These are phyloP conservation scores for Trichonephila clavata DNA, from an alignment of 1,140 invertebrate species.

Conservation along the genomic window DNA sequence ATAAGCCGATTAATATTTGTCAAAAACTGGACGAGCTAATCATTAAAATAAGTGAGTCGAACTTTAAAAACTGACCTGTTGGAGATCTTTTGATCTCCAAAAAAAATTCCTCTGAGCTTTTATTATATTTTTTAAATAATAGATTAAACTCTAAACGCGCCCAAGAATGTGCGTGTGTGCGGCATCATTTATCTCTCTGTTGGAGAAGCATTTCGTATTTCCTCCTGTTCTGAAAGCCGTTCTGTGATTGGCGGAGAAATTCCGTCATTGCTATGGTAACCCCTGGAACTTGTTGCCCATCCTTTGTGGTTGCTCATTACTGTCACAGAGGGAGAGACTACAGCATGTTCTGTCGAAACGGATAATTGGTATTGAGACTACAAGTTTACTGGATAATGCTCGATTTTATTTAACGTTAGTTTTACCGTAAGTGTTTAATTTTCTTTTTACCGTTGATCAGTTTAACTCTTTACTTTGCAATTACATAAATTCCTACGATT, in stretches of 20 bases:
- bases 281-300: constrained; percentile 29
- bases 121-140: too few species aligned
- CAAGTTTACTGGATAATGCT: neutral
- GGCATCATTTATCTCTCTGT: constrained; percentile 1
- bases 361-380: neutral
- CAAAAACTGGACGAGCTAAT: too few species aligned
- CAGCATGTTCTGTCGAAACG: neutral
- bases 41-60: too few species aligned
- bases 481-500: too few species aligned
- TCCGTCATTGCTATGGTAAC: constrained; percentile 8
- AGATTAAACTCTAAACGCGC: neutral
- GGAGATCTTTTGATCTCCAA: too few species aligned
- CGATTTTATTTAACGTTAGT: neutral
- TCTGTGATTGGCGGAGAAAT: neutral
- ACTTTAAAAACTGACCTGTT: too few species aligned
- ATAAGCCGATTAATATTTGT: too few species aligned
- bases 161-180: neutral
- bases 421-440: neutral
- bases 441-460: neutral
- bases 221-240: neutral
- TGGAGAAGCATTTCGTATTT: constrained; percentile 18
- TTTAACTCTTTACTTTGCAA: too few species aligned
- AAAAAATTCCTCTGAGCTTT: too few species aligned
- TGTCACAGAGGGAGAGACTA: neutral
- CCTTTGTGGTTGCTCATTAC: neutral